phyloP scores from a whole-genome alignment of 2,888 invertebrate species.

The Temnothorax unifasciatus region DNA sequence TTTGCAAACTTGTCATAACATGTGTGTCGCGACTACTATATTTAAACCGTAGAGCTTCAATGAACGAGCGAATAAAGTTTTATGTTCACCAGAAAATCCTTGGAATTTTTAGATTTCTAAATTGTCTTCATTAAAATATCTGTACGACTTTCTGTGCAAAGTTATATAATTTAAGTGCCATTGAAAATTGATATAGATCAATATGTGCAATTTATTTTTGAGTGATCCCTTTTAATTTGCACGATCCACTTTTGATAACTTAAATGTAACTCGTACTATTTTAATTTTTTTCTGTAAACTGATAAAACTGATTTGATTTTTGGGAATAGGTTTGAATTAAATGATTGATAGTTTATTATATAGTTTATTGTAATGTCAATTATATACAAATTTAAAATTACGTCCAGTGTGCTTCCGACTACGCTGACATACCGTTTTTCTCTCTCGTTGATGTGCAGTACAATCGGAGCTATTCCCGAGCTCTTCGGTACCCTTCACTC shows the following conservation, averaged over 20 bases:
- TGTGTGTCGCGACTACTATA: slow-evolving; percentile 71
- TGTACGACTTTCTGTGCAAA: background rate
- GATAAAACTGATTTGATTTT: background rate
- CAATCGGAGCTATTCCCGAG: slow-evolving; percentile 56
- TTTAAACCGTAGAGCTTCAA: slow-evolving; percentile 75
- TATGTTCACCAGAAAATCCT: slow-evolving; percentile 74
- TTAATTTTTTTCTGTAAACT: background rate
- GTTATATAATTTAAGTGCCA: background rate
- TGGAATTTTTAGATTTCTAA: background rate
- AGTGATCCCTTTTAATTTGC: background rate
- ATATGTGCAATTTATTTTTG: background rate
- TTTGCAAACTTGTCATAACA: slow-evolving; percentile 76
- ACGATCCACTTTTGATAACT: background rate
- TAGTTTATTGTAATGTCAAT: slow-evolving; percentile 85
- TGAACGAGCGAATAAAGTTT: slow-evolving; percentile 77
- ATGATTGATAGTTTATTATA: slow-evolving; percentile 78
- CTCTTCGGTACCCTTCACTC: slow-evolving; percentile 42
- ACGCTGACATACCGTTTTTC: slow-evolving; percentile 69
- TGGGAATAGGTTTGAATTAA: slow-evolving; percentile 3
- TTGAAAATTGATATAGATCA: background rate
- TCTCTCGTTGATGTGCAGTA: slow-evolving; percentile 68
- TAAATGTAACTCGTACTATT: background rate
- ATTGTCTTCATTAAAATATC: background rate
- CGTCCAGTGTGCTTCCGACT: slow-evolving; percentile 77
- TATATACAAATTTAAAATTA: slow-evolving; percentile 85